Conservation (phyloP, 2,888 invertebrate genomes). For the Zygaena filipendulae region DNA sequence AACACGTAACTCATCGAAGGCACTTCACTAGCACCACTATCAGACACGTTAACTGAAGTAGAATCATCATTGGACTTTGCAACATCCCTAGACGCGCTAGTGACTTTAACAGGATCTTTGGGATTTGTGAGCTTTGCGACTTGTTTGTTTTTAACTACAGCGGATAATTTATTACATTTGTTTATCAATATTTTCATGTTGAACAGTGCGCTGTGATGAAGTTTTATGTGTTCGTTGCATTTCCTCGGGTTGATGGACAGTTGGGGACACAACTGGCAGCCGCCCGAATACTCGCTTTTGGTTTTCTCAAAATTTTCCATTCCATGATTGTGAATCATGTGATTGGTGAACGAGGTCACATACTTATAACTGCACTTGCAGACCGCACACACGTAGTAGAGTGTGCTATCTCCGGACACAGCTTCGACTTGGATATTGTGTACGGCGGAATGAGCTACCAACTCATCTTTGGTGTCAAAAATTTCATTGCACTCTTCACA, state of each 20-base stretch:
- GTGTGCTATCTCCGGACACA: too few species aligned
- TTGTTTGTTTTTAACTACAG: background rate
- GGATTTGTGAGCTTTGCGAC: background rate
- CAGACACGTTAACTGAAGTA: background rate
- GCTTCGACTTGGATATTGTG: too few species aligned
- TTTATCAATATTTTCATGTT: background rate
- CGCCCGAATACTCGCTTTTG: background rate
- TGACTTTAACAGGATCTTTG: too few species aligned
- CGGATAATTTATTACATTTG: background rate
- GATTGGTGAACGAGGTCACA: too few species aligned
- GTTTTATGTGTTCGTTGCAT: background rate
- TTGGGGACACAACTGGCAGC: background rate
- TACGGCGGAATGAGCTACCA: constrained; percentile 7
- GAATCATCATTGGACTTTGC: background rate
- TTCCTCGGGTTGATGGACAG: background rate
- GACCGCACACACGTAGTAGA: too few species aligned
- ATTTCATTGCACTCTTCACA: constrained; percentile 5
- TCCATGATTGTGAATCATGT: constrained; percentile 3
- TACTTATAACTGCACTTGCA: too few species aligned
- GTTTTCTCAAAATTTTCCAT: background rate
- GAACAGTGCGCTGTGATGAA: background rate
- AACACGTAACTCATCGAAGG: background rate
- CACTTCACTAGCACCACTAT: background rate
- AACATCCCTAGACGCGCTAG: too few species aligned
- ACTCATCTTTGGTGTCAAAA: constrained; percentile 1